Evolutionary conservation across 2,888 invertebrate genomes (phyloP).

Genomic region (Sceliomorpha sp.): DNA sequence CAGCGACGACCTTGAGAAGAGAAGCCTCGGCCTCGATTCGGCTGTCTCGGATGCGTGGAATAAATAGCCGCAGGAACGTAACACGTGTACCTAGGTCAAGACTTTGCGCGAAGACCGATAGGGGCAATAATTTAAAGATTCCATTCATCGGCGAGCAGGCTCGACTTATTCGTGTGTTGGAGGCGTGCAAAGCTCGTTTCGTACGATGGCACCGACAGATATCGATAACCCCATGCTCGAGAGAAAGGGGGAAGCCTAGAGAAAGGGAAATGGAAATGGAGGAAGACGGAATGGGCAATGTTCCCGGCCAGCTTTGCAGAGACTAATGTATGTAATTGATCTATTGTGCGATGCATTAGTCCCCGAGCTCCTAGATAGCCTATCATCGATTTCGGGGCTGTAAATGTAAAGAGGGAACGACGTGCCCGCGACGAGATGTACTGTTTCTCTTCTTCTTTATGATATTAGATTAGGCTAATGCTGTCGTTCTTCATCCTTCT

Average conservation of each 20-base stretch:
- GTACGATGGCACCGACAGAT: slow-evolving; percentile 54
- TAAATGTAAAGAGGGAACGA: slow-evolving; percentile 17
- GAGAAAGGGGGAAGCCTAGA: slow-evolving; percentile 32
- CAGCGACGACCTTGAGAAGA: slow-evolving; percentile 3
- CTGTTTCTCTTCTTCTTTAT: slow-evolving; percentile 2
- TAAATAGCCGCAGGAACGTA: slow-evolving; percentile 32
- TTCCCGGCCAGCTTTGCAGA: slow-evolving; percentile 55
- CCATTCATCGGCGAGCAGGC: slow-evolving; percentile 59
- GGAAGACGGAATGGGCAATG: slow-evolving; percentile 34
- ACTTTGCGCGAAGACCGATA: slow-evolving; percentile 59
- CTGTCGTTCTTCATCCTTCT: slow-evolving; percentile 7
- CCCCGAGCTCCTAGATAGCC: slow-evolving; percentile 18
- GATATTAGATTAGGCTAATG: slow-evolving; percentile 33
- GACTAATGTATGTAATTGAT: slow-evolving; percentile 79
- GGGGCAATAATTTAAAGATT: slow-evolving; percentile 64
- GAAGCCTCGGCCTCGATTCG: slow-evolving; percentile 14
- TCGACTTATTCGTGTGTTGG: slow-evolving; percentile 2
- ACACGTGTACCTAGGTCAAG: slow-evolving; percentile 61
- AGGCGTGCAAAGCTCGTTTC: slow-evolving; percentile 48
- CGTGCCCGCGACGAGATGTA: not conserved
- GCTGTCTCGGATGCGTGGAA: not conserved
- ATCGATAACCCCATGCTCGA: slow-evolving; percentile 61
- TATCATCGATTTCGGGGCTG: slow-evolving; percentile 16
- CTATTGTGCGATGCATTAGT: slow-evolving; percentile 78
- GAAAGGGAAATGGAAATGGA: slow-evolving; percentile 31